Evolutionary conservation across 2,797 vertebrate genomes (phyloP).

Genomic region (Silurus aristotelis): DNA sequence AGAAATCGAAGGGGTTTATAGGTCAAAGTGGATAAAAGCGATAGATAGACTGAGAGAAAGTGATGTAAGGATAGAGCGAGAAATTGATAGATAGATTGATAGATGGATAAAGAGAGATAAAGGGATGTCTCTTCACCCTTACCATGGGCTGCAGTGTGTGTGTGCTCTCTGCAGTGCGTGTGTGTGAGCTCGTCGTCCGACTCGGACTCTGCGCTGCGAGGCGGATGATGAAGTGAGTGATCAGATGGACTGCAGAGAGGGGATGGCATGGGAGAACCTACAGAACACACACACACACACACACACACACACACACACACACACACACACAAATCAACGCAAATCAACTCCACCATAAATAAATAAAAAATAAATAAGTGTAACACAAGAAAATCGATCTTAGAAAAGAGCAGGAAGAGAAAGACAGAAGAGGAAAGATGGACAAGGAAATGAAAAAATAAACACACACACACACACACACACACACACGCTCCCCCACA

Average conservation of each 20-base stretch:
- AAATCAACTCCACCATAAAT: constrained; percentile 20
- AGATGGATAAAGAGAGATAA: background rate
- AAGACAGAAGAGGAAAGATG: background rate
- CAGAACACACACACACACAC: constrained; percentile 60
- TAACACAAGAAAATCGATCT: background rate
- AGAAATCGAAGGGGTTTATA: background rate
- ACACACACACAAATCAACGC: constrained; percentile 55
- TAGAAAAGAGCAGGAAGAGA: background rate
- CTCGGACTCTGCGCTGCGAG: constrained; percentile 36
- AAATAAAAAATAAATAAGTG: background rate
- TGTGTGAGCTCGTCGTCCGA: constrained; percentile 34
- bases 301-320: constrained; percentile 32
- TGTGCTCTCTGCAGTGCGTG: constrained; percentile 23
- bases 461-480: background rate
- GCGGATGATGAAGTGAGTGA: constrained; percentile 74
- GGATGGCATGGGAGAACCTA: constrained; percentile 79
- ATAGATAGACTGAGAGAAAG: background rate
- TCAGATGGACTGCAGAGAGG: constrained; percentile 80
- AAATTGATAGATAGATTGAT: background rate
- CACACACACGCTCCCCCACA: background rate
- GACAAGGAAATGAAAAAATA: background rate
- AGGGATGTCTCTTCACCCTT: constrained; percentile 17
- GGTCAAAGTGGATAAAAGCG: background rate
- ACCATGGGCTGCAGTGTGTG: constrained; percentile 32
- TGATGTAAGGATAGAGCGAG: background rate